phyloP scores from a whole-genome alignment of 2,797 vertebrate genomes.

The Callimico goeldii region DNA sequence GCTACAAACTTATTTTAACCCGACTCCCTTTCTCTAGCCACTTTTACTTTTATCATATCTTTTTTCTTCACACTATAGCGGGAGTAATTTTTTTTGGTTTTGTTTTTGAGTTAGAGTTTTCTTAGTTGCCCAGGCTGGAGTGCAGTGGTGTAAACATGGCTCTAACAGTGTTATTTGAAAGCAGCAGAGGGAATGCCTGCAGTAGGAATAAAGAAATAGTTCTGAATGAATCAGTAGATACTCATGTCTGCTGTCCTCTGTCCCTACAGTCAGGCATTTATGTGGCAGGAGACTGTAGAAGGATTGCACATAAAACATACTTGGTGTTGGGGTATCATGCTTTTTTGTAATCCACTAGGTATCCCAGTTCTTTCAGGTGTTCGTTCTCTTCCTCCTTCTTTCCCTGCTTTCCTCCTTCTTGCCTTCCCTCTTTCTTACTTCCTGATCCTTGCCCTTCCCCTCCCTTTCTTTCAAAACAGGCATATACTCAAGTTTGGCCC shows the following conservation, averaged over 20 bases:
- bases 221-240: neutral
- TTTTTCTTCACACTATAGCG: neutral
- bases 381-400: no score
- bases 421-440: neutral
- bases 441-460: neutral
- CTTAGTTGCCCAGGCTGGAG: neutral
- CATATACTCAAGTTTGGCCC: neutral
- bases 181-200: neutral
- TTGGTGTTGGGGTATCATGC: neutral
- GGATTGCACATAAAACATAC: neutral
- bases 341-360: neutral
- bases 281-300: neutral
- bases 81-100: neutral
- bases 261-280: neutral
- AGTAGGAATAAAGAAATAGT: neutral
- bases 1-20: neutral
- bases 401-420: neutral
- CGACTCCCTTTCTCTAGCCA: neutral
- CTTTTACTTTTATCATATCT: neutral
- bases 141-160: neutral
- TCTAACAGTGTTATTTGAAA: slow-evolving; percentile 39
- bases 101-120: neutral
- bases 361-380: neutral
- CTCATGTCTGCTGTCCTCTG: neutral
- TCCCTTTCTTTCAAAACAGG: neutral